Base-by-base conservation (phyloP, 2,888 invertebrate genomes). In the Ellobium chinense region DNA sequence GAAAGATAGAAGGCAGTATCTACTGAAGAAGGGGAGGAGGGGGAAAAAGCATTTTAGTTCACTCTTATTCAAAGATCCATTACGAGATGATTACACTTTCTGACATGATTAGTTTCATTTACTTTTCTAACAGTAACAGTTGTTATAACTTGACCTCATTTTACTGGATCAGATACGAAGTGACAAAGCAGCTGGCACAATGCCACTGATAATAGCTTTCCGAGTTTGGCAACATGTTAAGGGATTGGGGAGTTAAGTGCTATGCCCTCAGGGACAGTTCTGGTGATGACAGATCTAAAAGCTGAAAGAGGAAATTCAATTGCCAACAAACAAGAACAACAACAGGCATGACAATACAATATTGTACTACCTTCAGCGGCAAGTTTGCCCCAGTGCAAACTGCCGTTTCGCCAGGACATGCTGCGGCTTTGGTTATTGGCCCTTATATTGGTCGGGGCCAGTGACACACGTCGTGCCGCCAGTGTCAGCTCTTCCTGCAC, bases 371-470 rank as follows among this genome's bases (percentile, higher is more conserved):
- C 91, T 91, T 91, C 90, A 62, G 86, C 85, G 74, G 87, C 84
- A 78, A 89, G 85, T 81, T 90, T 87, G 81, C 88, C 89, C 90
- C 91, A 91, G 85, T 90, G 89, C 86, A 92, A 87, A 88, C 92
- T 92, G 83, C 92, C 91, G 82, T 91, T 91, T 85, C 92, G 88
- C 92, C 92, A 91, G 75, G 90, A 92, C 89, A 92, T 87, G 87
- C 91, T 92, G 87, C 92, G 90, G 84, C 88, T 89, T 86, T 91
- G 91, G 79, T 90, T 88, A 87, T 91, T 92, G 79, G 90, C 88
- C 83, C 92, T 90, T n/a, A n/a, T n/a, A 89, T 91, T 92, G 86
- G 89, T 88, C 34, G 92, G 92, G 70, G 92, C 92, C 58, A 93
- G 90, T 69, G 92, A 92, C 81, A 93, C 92, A 78, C 93, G 90